Base-by-base conservation (phyloP, 2,888 invertebrate species). In the Eucera pruinosa region DNA sequence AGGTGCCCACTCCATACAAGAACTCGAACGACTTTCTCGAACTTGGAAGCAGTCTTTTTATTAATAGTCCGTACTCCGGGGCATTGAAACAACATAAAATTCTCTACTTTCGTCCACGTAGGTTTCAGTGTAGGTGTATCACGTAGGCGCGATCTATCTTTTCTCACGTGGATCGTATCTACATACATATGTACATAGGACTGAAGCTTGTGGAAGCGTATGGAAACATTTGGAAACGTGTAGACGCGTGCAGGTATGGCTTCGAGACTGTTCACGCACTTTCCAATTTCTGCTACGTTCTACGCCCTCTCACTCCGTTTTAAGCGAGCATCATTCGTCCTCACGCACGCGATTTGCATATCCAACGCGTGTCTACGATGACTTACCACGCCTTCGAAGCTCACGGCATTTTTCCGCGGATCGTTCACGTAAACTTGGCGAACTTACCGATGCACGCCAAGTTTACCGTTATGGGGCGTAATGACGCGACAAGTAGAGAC, bases 101-200 rank as follows among this genome's bases (percentile, higher is more conserved):
- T 39, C 25, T 7, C 18, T 20, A 36, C 13, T 47, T 25, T 64
- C 58, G 25, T 67, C 27, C 39, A 33, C 18, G 74, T 70, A 81
- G 81, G 69, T 65, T 73, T 61, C 11, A 43, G 61, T 83, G 85
- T 86, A 84, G 85, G 83, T 84, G 85, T 84, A 72, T 43, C 18
- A 78, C 75, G 85, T 86, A 82, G 86, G 86, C 81, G 85, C 80
- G 78, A 80, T 82, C 79, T 82, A 85, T 82, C 73, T 84, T 72
- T 67, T 84, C 81, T 71, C 78, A 73, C 81, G 69, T 69, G 75
- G 76, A 78, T 82, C 74, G 75, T 78, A 81, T 76, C 78, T 81
- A 52, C 68, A 39, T 36, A 62, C 50, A 75, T 79, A 69, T 66
- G 78, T 78, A 68, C 33, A 50, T 39, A 57, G 18, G 52, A 4